phyloP scores from a whole-genome alignment of 2,113 vertebrate species.

The Apeltes quadracus region DNA sequence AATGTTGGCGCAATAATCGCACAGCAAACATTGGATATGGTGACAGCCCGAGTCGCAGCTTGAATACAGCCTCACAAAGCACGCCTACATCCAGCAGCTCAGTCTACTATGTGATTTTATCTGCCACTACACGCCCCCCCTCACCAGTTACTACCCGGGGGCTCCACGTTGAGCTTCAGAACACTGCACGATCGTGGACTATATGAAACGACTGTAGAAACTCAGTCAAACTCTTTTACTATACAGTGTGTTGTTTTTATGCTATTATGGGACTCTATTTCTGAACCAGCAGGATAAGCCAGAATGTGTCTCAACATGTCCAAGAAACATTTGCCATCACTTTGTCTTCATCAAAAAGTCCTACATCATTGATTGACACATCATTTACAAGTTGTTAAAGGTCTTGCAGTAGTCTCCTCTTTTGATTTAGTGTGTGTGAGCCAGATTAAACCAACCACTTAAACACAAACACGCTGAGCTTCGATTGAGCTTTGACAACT shows the following conservation, averaged over 20 bases:
- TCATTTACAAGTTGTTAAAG: neutral
- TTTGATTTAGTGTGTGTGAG: neutral
- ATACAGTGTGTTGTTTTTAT: neutral
- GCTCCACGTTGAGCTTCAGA: no score
- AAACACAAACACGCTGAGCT: neutral
- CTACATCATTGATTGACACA: neutral
- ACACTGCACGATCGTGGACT: no score
- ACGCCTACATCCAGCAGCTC: neutral
- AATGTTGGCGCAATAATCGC: no score
- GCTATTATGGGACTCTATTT: neutral
- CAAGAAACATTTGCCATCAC: neutral
- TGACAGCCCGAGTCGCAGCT: no score
- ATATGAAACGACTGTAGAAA: no score
- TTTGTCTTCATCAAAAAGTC: neutral
- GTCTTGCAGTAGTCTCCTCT: neutral
- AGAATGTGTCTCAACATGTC: neutral
- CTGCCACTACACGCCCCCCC: no score
- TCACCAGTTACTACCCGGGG: no score
- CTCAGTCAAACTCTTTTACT: neutral
- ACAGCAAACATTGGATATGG: no score
- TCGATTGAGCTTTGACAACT: neutral
- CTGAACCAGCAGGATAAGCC: neutral
- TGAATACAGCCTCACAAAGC: neutral
- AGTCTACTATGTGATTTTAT: conserved; percentile 16
- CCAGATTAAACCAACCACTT: neutral